Evolutionary conservation across 2,888 invertebrate genomes (phyloP), one percentile per base, ranked within the genome.

Genomic region (Ornithoptera priamus): DNA sequence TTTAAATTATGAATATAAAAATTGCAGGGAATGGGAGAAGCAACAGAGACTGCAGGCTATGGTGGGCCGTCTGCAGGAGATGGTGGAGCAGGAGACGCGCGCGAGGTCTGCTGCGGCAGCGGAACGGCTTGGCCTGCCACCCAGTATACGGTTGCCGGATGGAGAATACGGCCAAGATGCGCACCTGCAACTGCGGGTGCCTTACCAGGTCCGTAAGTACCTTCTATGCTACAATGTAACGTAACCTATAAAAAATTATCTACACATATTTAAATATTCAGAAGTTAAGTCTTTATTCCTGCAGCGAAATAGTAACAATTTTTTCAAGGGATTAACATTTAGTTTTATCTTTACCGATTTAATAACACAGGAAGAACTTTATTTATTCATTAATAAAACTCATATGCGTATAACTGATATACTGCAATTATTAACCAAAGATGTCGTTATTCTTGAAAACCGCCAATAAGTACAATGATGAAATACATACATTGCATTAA

Each of bases 21-120:
- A n/a, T 70, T 94, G 82, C 93, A 94, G 94, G 94, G 94, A 94
- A 94, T 95, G 94, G 94, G 94, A 94, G 90, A 94, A 94, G 81
- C 90, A 91, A 83, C 92, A 94, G 80, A 84, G 83, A 81, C 78
- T 91, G 82, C 92, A 92, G 85, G 93, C 93, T 85, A 89, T 93
- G 92, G 94, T 94, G 85, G 92, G 92, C 70, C 89, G 91, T 71
- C 80, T 92, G 76, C 92, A 92, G 77, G 92, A 92, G 84, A 92
- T 92, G 84, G 92, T 93, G 90, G 93, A 93, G 83, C 90, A 92
- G 76, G 90, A 92, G 81, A 85, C 90, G 82, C 88, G 91, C 77
- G 91, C 91, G 84, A 86, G 90, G 72, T 90, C 91, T 62, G 92
- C 92, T 74, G 91, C 92, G 73, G 90, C 89, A 71, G 92, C 93